Conservation (phyloP, 2,797 vertebrate species). For the Myotis daubentonii region DNA sequence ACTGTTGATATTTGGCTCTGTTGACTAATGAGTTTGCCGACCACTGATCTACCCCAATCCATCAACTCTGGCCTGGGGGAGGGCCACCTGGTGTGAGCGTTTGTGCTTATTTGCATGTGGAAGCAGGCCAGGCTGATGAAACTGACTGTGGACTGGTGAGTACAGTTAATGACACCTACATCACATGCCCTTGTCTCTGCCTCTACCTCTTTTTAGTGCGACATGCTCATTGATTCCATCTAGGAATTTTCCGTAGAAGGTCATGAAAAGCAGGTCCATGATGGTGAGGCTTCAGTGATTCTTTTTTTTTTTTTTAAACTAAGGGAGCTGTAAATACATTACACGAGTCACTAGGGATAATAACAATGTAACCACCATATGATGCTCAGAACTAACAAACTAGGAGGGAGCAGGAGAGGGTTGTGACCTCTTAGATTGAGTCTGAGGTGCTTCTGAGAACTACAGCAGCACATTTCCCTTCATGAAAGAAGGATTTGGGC, state of each 20-base stretch:
- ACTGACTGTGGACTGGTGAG: background rate
- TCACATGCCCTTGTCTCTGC: background rate
- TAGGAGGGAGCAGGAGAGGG: constrained; percentile 19
- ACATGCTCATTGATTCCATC: background rate
- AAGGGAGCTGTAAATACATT: background rate
- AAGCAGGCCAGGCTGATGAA: background rate
- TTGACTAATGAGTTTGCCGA: too few relatives aligned
- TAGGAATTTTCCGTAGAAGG: background rate
- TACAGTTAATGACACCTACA: background rate
- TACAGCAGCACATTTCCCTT: background rate
- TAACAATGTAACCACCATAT: background rate
- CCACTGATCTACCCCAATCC: background rate
- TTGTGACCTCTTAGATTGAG: background rate
- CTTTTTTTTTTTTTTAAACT: background rate
- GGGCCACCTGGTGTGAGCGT: accelerated
- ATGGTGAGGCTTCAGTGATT: background rate
- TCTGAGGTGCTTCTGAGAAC: background rate
- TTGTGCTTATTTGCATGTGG: too few relatives aligned
- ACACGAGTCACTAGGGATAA: background rate
- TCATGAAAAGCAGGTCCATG: background rate
- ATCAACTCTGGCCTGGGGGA: background rate
- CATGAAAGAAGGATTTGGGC: background rate
- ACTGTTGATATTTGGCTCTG: too few relatives aligned
- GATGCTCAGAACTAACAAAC: background rate
- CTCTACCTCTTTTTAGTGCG: background rate